phyloP scores from a whole-genome alignment of 2,888 invertebrate genomes.

The Gasteruption jaculator region DNA sequence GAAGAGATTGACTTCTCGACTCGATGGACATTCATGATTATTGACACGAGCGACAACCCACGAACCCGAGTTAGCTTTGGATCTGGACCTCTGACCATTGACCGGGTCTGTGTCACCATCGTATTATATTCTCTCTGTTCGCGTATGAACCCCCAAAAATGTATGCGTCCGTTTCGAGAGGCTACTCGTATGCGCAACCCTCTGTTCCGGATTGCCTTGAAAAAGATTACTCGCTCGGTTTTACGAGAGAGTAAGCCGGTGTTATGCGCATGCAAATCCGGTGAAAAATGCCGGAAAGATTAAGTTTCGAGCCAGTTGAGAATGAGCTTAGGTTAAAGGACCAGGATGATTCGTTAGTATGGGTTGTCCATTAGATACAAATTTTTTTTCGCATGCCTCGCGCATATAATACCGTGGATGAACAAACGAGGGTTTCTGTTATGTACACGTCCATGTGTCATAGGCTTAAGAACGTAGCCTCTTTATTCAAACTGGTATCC shows the following conservation, averaged over 20 bases:
- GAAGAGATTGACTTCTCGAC: no score
- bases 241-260: slow-evolving; percentile 22
- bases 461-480: slow-evolving; percentile 18
- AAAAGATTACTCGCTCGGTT: slow-evolving; percentile 21
- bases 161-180: no score
- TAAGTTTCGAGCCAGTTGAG: no score
- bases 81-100: slow-evolving; percentile 44
- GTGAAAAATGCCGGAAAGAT: slow-evolving; percentile 24
- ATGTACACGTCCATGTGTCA: no score
- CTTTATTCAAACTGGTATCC: slow-evolving; percentile 28
- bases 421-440: no score
- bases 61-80: slow-evolving; percentile 35
- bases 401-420: no score
- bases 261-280: slow-evolving; percentile 27
- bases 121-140: slow-evolving; percentile 39
- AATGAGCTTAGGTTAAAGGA: no score
- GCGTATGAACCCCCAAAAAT: slow-evolving; percentile 22
- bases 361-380: no score
- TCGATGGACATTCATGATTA: no score
- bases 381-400: no score
- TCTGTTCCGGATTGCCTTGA: slow-evolving; percentile 11
- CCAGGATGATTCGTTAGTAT: no score
- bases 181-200: slow-evolving; percentile 13
- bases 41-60: slow-evolving; percentile 39
- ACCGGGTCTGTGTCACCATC: slow-evolving; percentile 41